Base-by-base conservation (phyloP, 2,113 vertebrate genomes). In the Bambusicola thoracicus region DNA sequence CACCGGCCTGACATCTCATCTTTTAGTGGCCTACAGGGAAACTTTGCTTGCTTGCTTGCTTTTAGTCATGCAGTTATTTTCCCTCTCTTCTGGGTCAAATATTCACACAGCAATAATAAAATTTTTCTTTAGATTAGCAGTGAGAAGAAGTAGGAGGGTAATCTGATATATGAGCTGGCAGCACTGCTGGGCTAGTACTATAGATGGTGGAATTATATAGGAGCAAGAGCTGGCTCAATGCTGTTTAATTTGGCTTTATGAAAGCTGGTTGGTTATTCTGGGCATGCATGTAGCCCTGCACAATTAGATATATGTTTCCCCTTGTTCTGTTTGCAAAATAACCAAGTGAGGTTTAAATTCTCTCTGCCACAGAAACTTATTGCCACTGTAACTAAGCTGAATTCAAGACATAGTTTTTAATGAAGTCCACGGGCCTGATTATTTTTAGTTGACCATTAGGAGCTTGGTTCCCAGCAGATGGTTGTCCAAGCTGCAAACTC, bases 261-360 rank as follows among this genome's bases (percentile, higher is more conserved):
- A 58, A 81, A 63, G 43, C 40, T 58, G 68, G 25, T 20, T 85
- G 83, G 56, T 61, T 21, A 62, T 62, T 89, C 75, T 30, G 68
- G 69, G 58, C 85, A 66, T 53, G 61, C 13, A 10, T n/a, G 51
- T 74, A 36, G 40, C 76, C 70, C 21, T 58, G 78, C 86, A 84
- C 65, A 59, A 29, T 92, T 68, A 81, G 84, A 91, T 62, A 13
- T 18, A 19, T 46, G 80, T 92, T 81, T 87, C 86, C 74, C 85
- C 77, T 94, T 30, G 41, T 75, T 94, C 75, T 91, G 61, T 74
- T 68, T 90, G 67, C 76, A 89, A 85, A 95, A 88, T 62, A 85
- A 86, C 61, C 92, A 53, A 78, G 61, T 6, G 85, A 85, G 86
- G 81, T 46, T 86, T 72, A n/a, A 82, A 85, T 95, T 77, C 72